These are phyloP conservation scores for Excalfactoria chinensis DNA, from an alignment of 2,113 vertebrate species.

Conservation along the genomic window DNA sequence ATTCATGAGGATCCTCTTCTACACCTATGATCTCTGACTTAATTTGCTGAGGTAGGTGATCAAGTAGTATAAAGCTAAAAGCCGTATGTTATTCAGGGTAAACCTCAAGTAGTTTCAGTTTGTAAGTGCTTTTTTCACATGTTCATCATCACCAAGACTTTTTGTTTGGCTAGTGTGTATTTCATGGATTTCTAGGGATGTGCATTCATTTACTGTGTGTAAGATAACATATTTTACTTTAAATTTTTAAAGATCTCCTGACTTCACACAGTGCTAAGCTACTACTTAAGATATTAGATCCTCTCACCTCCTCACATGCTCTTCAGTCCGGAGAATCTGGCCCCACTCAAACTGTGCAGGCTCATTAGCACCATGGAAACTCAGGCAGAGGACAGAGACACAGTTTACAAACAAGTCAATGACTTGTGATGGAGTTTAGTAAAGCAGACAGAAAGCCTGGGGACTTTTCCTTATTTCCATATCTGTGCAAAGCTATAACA, in stretches of 20 bases:
- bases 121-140: accelerated
- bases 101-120: background rate
- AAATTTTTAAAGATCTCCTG: background rate
- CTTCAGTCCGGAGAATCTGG: background rate
- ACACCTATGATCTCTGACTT: background rate
- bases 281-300: background rate
- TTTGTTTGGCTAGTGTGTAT: background rate
- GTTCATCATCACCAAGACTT: background rate
- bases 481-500: background rate
- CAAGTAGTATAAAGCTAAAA: background rate
- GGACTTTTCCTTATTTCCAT: background rate
- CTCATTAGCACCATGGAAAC: background rate
- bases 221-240: background rate
- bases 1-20: background rate
- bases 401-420: background rate
- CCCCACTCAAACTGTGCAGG: background rate
- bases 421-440: background rate
- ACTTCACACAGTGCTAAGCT: background rate
- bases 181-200: background rate
- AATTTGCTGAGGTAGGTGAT: background rate
- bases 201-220: background rate
- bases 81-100: accelerated
- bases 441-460: background rate
- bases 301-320: background rate
- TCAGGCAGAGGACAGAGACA: background rate